Percentiles rank a stretch among this genome's conserved stretches.
Conservation (phyloP, 2,113 vertebrate species). For the Etheostoma spectabile region DNA sequence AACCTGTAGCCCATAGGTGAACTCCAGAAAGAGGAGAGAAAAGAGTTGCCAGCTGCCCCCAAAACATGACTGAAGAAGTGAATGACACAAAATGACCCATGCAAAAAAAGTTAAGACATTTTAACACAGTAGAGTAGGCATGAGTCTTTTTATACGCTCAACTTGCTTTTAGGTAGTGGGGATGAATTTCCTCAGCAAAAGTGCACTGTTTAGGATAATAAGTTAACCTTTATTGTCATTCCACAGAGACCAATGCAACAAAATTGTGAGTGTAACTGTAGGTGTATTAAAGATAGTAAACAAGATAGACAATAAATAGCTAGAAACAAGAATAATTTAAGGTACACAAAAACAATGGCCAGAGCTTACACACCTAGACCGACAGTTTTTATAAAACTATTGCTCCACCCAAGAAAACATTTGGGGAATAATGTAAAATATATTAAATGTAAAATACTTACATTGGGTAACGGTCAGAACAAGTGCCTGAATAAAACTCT, state of each 20-base stretch:
- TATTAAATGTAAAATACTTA: background rate
- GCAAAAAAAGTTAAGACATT: conserved; percentile 2
- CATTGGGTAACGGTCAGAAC: background rate
- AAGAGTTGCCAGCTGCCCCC: conserved; percentile 32
- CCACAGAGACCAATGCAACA: too few species aligned
- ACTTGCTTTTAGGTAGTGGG: background rate
- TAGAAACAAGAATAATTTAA: too few species aligned
- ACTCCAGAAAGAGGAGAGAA: conserved; percentile 29
- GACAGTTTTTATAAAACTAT: background rate
- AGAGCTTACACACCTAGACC: background rate
- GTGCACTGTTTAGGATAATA: background rate
- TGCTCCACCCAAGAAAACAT: background rate
- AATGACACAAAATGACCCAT: conserved; percentile 20
- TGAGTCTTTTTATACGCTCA: background rate
- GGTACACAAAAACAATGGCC: background rate
- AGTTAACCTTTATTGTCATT: too few species aligned
- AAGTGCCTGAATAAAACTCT: background rate
- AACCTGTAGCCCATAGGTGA: conserved; percentile 48
- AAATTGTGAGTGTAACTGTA: too few species aligned
- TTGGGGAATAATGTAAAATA: background rate
- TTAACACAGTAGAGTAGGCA: background rate
- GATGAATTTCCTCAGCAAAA: background rate
- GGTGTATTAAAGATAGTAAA: too few species aligned
- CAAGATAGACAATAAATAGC: too few species aligned
- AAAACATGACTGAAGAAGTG: conserved; percentile 19